Evolutionary conservation across 2,888 invertebrate genomes (phyloP), one percentile per base, ranked within the genome.

Genomic region (Rhamnusium bicolor): DNA sequence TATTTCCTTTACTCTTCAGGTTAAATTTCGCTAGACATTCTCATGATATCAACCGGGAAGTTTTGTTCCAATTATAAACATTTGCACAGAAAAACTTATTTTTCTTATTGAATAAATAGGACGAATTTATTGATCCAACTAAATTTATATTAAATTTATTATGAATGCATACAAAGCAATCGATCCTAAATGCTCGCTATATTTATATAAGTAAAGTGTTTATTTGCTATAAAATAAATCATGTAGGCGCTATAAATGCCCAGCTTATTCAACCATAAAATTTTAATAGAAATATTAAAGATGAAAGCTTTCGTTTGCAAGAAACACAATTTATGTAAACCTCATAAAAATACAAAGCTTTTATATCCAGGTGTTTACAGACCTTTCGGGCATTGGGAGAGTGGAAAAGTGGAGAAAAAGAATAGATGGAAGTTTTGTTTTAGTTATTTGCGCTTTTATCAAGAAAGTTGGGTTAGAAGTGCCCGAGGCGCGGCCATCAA

Each of bases 391-490:
- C 79, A 79, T 47, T 58, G 29, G 32, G 16, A 58, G 61, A 46
- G 14, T 19, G 51, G 51, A 51, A 51, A 51, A 62, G 58, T 29
- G 58, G 63, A 72, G 71, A 69, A 63, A 69, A 67, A 66, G 73
- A 69, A 71, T 49, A 51, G 49, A 68, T 54, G 32, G 47, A 86
- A 87, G 83, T 85, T 86, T 84, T 83, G 84, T 86, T 85, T 84
- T 81, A 83, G 86, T 86, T 87, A 87, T 87, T 87, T 86, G 86
- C 85, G 86, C 87, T 87, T 87, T 86, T 86, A 85, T 86, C 86
- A 86, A 85, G 86, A 86, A 87, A 87, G 86, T 86, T 86, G 84
- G 83, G 84, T 81, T 80, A 76, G 80, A 77, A 80, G 81, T 82
- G 83, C 82, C 83, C 79, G 74, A 79, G 83, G 85, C 84, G 81